Evolutionary conservation across 2,797 vertebrate genomes (phyloP).

Genomic region (Vultur gryphus): DNA sequence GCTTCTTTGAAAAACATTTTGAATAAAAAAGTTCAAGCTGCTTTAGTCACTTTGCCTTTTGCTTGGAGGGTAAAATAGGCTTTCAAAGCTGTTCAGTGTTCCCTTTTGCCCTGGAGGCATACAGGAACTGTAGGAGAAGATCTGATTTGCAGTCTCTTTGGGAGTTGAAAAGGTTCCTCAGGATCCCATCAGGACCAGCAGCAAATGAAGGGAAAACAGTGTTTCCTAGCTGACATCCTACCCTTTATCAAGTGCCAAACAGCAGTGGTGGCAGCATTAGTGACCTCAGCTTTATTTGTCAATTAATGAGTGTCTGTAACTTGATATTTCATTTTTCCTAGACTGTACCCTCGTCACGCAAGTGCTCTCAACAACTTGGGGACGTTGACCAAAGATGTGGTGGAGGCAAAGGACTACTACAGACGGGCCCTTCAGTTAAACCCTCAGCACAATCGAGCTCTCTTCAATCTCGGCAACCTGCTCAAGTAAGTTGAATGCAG

Average conservation of each 20-base stretch:
- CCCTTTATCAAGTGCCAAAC: not conserved
- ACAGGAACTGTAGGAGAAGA: not conserved
- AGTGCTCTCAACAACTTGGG: slow-evolving; percentile 97
- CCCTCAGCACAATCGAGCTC: slow-evolving; percentile 91
- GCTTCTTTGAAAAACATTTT: not conserved
- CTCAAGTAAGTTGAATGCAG: slow-evolving; percentile 82
- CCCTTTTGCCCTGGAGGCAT: not conserved
- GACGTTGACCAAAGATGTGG: slow-evolving; percentile 82
- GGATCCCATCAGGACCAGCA: not conserved
- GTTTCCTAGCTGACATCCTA: not conserved
- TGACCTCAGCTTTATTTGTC: not conserved
- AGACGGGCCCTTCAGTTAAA: slow-evolving; percentile 87
- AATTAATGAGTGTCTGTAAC: not conserved
- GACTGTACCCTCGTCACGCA: slow-evolving; percentile 92
- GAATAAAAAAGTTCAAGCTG: not conserved
- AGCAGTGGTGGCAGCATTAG: not conserved
- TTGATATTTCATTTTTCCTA: slow-evolving; percentile 46
- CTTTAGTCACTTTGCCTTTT: not conserved
- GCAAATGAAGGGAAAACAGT: not conserved
- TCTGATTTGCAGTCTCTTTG: not conserved
- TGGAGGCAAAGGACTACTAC: slow-evolving; percentile 89
- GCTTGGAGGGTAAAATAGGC: not conserved
- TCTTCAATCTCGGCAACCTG: slow-evolving; percentile 96
- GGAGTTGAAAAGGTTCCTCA: not conserved
- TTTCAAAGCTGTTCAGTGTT: not conserved